Conservation (phyloP, 2,888 invertebrate species). For the Esperia sulphurella region DNA sequence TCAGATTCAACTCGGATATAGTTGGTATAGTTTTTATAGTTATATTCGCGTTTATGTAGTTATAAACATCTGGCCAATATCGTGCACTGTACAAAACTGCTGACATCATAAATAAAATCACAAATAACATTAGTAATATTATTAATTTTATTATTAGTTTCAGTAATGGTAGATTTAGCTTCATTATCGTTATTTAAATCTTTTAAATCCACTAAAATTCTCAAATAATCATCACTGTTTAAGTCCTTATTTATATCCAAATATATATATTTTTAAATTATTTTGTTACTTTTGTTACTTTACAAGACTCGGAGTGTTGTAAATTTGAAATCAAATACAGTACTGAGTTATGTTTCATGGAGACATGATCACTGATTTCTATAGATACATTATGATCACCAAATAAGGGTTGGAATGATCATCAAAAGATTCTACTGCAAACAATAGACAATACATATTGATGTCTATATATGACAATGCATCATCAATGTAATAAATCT, state of each 20-base stretch:
- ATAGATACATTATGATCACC: constrained; percentile 25
- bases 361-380: constrained; percentile 17
- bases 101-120: constrained; percentile 51
- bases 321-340: background rate
- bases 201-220: background rate
- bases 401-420: constrained; percentile 15
- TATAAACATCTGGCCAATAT: constrained; percentile 66
- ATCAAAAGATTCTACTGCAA: constrained; percentile 14
- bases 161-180: constrained; percentile 37
- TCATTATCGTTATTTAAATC: constrained; percentile 35
- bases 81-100: constrained; percentile 51
- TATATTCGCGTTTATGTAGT: constrained; percentile 61
- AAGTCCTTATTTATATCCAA: no score
- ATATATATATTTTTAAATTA: no score
- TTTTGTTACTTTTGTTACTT: no score
- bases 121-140: constrained; percentile 50
- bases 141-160: constrained; percentile 49
- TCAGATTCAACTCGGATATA: constrained; percentile 53
- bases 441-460: background rate
- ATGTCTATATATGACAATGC: background rate
- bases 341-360: background rate
- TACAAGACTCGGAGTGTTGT: background rate
- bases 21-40: constrained; percentile 64
- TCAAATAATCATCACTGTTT: no score
- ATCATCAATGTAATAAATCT: no score